Conservation (phyloP, 2,113 vertebrate species). For the Tretioscincus oriximinensis region DNA sequence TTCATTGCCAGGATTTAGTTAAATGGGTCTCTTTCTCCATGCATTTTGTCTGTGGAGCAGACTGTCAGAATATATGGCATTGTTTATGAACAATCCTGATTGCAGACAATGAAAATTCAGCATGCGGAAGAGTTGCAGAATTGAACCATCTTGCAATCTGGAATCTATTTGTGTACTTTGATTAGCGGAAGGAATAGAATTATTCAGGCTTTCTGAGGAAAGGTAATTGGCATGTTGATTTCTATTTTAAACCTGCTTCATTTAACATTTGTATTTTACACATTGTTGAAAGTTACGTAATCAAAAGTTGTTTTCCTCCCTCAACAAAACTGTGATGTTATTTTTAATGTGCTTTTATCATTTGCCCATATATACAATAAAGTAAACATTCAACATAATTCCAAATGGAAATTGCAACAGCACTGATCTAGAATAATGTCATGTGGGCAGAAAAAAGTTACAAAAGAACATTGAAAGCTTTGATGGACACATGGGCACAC, state of each 20-base stretch:
- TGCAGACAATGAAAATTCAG: conserved; percentile 51
- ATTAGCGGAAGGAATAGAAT: conserved; percentile 47
- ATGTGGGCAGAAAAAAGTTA: too few species aligned
- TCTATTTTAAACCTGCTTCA: conserved; percentile 21
- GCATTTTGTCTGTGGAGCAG: conserved; percentile 15
- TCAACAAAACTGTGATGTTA: neutral
- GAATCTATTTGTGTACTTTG: conserved; percentile 40
- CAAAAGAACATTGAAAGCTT: too few species aligned
- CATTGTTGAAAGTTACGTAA: conserved; percentile 25
- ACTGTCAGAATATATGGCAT: conserved; percentile 44
- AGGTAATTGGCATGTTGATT: conserved; percentile 33
- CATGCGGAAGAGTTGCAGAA: conserved; percentile 19
- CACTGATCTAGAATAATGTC: too few species aligned
- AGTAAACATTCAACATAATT: too few species aligned
- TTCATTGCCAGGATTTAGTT: conserved; percentile 33
- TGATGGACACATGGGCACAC: too few species aligned
- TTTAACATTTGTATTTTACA: conserved; percentile 48
- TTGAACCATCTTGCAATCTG: neutral
- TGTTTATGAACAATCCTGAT: conserved; percentile 24
- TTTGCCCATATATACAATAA: neutral
- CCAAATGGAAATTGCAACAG: too few species aligned
- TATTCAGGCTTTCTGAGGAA: conserved; percentile 58
- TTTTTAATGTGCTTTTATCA: conserved; percentile 39
- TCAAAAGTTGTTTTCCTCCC: neutral
- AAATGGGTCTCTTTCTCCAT: conserved; percentile 36